These are phyloP conservation scores for Synanthedon tipuliformis DNA, from an alignment of 2,888 invertebrate species.

Conservation along the genomic window DNA sequence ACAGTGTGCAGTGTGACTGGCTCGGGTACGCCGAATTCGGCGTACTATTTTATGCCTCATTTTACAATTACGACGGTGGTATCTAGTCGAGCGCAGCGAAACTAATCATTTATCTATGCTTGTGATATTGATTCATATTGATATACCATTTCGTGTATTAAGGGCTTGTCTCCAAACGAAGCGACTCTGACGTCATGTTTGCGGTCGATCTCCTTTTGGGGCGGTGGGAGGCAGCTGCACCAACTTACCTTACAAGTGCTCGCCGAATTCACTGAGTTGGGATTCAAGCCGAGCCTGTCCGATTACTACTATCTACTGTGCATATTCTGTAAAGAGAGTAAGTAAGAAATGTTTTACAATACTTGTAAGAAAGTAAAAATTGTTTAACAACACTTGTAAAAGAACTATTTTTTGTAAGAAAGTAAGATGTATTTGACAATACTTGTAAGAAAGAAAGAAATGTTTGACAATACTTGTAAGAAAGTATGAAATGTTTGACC, in stretches of 20 bases:
- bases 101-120: too few relatives aligned
- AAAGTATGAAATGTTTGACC: conserved; percentile 25
- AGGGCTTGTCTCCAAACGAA: conserved; percentile 51
- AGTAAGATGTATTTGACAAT: conserved; percentile 24
- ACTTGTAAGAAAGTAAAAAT: conserved; percentile 28
- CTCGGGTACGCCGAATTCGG: too few relatives aligned
- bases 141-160: conserved; percentile 1
- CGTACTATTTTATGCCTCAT: too few relatives aligned
- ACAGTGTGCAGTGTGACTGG: too few relatives aligned
- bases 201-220: conserved; percentile 51
- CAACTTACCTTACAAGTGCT: conserved; percentile 39
- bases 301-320: conserved; percentile 80
- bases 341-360: conserved; percentile 25
- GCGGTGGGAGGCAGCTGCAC: conserved; percentile 43
- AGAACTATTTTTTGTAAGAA: too few relatives aligned
- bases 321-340: conserved; percentile 78
- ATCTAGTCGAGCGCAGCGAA: too few relatives aligned
- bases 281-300: conserved; percentile 79
- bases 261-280: conserved; percentile 63
- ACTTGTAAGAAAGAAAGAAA: conserved; percentile 28
- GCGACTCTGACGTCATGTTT: conserved; percentile 44
- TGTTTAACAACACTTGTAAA: too few relatives aligned
- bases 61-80: too few relatives aligned
- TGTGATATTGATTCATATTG: neutral
- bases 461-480: too few relatives aligned